Base-by-base conservation (phyloP, 2,888 invertebrate species). In the Melanostoma mellinum region DNA sequence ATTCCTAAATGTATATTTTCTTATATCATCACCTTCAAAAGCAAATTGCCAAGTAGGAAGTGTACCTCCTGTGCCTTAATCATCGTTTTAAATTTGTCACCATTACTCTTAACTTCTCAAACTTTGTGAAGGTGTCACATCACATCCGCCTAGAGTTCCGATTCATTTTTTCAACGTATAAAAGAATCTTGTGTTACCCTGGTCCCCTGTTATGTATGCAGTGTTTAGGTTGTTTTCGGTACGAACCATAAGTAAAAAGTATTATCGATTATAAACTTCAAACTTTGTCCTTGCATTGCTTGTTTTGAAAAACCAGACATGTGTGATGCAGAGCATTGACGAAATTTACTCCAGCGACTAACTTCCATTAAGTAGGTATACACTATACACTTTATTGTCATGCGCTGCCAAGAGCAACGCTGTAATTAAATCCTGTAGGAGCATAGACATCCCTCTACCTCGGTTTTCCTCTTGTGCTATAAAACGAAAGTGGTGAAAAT, bases 361-460 rank as follows among this genome's bases (percentile, higher is more conserved):
- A 46, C 69, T 63, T 69, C 75, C 80, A 80, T 80, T 71, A 80
- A 63, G 75, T 58, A n/a, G n/a, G n/a, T n/a, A n/a, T n/a, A n/a
- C n/a, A n/a, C n/a, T n/a, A 58, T 10, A 53, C 46, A 48, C 71
- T 42, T 81, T 76, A 69, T 60, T 67, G 71, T 65, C 63, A 44
- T 75, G 58, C 56, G 63, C 44, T 67, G 58, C 44, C 65, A 81
- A 65, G 58, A 80, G 76, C 67, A 53, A 33, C 9, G 55, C 71
- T 67, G 60, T 72, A 81, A 81, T 81, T 81, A 72, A 81, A 81
- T 76, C 60, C 76, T 67, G 48, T 48, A 71, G 20, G 20, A 20
- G 20, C 1, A 20, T 20, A 20, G 20, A 20, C 20, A 20, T 20
- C 20, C 20, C 20, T 20, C 20, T 20, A 20, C 20, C 20, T 20